These are phyloP conservation scores for Microtus montanus DNA, from an alignment of 2,113 vertebrate genomes.

Conservation along the genomic window DNA sequence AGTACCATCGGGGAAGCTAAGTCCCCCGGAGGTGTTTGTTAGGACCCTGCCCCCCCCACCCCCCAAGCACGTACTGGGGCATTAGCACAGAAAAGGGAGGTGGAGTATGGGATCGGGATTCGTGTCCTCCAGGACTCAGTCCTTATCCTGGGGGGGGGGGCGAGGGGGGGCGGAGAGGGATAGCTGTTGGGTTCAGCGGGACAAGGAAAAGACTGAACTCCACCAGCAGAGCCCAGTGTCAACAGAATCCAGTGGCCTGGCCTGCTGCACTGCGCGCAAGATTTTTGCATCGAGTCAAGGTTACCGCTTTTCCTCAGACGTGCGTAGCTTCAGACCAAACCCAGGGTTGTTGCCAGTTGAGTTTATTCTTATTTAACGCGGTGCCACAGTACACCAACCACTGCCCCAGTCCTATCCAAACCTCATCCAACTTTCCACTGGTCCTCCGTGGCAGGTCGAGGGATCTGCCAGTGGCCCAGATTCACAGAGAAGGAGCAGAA, in stretches of 20 bases:
- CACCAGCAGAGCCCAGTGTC: not conserved
- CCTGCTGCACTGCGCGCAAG: not conserved
- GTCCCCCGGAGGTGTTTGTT: slow-evolving; percentile 26
- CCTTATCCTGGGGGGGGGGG: not conserved
- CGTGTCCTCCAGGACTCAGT: not conserved
- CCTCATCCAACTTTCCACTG: not conserved
- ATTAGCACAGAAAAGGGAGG: not conserved
- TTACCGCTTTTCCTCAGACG: not conserved
- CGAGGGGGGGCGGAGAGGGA: too few species aligned
- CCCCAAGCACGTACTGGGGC: not conserved
- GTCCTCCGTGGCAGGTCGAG: not conserved
- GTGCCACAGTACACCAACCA: not conserved
- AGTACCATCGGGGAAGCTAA: not conserved
- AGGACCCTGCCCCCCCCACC: not conserved
- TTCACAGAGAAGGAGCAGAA: not conserved
- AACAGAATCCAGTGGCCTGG: not conserved
- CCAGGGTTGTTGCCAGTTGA: not conserved
- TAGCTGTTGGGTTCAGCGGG: not conserved
- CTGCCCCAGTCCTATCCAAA: not conserved
- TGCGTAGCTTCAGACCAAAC: not conserved
- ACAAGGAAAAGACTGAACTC: not conserved
- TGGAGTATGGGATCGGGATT: not conserved
- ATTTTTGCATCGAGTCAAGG: too few species aligned
- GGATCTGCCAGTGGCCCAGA: not conserved
- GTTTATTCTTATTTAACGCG: not conserved